phyloP scores from a whole-genome alignment of 2,113 vertebrate species.

The Phaetusa simplex region DNA sequence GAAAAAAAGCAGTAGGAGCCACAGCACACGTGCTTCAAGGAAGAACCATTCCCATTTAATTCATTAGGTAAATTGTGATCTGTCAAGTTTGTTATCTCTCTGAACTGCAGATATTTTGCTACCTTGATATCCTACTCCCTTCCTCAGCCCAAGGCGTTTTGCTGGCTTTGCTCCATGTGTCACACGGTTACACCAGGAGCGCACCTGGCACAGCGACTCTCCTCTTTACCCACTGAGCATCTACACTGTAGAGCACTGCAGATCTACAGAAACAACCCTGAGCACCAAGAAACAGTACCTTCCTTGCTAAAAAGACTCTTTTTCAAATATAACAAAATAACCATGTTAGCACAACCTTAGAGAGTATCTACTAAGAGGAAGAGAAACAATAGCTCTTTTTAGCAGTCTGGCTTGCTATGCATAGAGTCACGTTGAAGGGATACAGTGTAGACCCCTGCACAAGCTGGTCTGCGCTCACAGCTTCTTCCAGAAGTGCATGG shows the following conservation, averaged over 20 bases:
- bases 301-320: not conserved
- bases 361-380: not conserved
- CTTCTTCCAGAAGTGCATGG: not conserved
- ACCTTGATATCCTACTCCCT: not conserved
- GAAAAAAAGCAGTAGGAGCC: not conserved
- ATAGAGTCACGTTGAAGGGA: not conserved
- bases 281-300: not conserved
- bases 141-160: not conserved
- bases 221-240: not conserved
- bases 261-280: not conserved
- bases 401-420: not conserved
- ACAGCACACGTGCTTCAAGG: not conserved
- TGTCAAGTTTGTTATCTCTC: not conserved
- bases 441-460: fast-evolving
- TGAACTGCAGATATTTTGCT: not conserved
- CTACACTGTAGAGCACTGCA: fast-evolving
- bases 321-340: not conserved
- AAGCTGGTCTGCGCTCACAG: not conserved
- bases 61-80: not conserved
- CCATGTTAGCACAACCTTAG: not conserved
- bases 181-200: not conserved
- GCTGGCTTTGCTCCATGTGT: not conserved
- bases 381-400: not conserved
- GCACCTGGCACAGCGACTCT: not conserved
- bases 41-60: not conserved